A percentile compares a stretch with the other conserved stretches of the same genome.
Evolutionary conservation across 2,113 vertebrate genomes (phyloP).

Genomic region (Dicrurus megarhynchus): DNA sequence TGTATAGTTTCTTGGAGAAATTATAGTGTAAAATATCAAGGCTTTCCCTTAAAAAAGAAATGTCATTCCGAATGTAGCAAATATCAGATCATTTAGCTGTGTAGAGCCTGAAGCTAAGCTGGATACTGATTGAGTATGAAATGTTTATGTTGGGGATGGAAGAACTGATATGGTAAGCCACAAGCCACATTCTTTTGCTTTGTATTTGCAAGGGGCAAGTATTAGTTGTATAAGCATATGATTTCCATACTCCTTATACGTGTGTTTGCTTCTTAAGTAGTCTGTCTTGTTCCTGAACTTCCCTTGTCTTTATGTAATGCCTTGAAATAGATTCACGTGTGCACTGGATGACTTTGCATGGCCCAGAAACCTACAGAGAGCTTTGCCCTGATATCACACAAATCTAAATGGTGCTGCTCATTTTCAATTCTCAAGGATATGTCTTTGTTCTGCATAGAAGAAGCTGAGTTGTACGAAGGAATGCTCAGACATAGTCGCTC

Average conservation of each 20-base stretch:
- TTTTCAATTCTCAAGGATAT: background rate
- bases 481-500: background rate
- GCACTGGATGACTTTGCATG: background rate
- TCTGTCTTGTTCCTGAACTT: background rate
- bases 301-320: background rate
- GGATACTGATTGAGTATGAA: conserved; percentile 54
- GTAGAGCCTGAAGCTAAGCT: conserved; percentile 34
- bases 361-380: background rate
- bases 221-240: background rate
- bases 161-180: conserved; percentile 10
- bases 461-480: background rate
- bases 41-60: conserved; percentile 23
- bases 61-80: conserved; percentile 18
- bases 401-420: background rate
- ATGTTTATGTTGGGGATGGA: conserved; percentile 35
- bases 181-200: conserved; percentile 28
- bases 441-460: background rate
- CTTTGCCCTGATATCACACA: background rate
- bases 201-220: background rate
- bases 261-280: conserved; percentile 20
- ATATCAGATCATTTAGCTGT: background rate
- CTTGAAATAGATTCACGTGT: background rate
- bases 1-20: conserved; percentile 12
- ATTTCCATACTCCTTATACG: background rate
- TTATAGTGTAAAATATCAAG: conserved; percentile 11